Conservation (phyloP, 2,888 invertebrate genomes). For the Keiferia lycopersicella region DNA sequence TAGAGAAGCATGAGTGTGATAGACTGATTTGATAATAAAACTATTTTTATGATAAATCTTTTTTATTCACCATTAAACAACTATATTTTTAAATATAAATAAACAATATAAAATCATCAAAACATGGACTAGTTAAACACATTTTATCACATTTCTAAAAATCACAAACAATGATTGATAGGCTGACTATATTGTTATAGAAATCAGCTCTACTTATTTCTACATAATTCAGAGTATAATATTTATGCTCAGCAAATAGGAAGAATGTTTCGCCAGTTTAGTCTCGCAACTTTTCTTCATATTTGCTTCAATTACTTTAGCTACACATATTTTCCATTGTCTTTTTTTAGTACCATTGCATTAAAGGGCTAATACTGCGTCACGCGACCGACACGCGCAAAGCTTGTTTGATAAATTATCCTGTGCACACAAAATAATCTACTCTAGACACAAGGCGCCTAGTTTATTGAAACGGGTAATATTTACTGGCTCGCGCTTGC, state of each 20-base stretch:
- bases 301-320: background rate
- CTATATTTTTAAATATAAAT: conserved; percentile 22
- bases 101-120: conserved; percentile 21
- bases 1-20: conserved; percentile 76
- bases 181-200: background rate
- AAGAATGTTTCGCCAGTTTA: background rate
- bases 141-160: conserved; percentile 34
- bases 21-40: conserved; percentile 26
- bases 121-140: conserved; percentile 31
- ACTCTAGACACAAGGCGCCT: too few relatives aligned
- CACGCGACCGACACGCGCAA: too few relatives aligned
- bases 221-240: background rate
- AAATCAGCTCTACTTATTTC: background rate
- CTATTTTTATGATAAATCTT: conserved; percentile 24
- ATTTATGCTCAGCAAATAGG: background rate
- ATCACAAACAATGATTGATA: conserved; percentile 31
- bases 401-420: too few relatives aligned
- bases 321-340: too few relatives aligned
- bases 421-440: too few relatives aligned
- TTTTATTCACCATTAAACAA: conserved; percentile 24
- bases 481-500: too few relatives aligned
- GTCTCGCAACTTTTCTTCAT: too few relatives aligned
- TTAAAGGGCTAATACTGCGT: too few relatives aligned
- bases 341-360: too few relatives aligned
- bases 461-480: too few relatives aligned